Conservation (phyloP, 1,140 invertebrate species). For the Ceratosolen solmsi region DNA sequence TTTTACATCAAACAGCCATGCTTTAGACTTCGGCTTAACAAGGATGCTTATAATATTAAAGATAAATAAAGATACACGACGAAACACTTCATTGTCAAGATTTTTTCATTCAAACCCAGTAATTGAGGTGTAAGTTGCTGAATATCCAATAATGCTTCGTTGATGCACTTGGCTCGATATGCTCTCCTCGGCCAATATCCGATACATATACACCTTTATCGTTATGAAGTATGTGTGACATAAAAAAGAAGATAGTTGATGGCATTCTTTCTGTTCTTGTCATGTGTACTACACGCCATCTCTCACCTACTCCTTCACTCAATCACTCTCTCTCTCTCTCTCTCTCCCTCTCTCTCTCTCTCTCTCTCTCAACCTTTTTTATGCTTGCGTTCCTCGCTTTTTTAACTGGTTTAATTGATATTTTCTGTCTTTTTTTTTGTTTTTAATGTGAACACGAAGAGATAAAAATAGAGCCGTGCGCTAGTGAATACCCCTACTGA, state of each 20-base stretch:
- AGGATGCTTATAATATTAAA: no score
- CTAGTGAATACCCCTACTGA: not conserved
- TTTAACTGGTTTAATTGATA: constrained; percentile 39
- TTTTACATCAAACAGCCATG: no score
- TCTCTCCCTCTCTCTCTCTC: not conserved
- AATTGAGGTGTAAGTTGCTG: not conserved
- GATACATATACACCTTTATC: not conserved
- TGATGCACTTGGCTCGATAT: not conserved
- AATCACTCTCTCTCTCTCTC: constrained; percentile 4
- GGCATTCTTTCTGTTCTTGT: not conserved
- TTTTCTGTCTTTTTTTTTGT: not conserved
- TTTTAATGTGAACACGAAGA: not conserved
- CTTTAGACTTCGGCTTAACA: no score
- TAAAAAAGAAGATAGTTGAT: not conserved
- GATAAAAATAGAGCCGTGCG: constrained; percentile 18
- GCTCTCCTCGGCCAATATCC: not conserved
- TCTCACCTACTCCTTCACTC: not conserved
- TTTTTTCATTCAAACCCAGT: not conserved
- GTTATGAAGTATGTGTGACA: not conserved
- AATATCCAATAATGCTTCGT: constrained; percentile 26
- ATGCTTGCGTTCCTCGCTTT: constrained; percentile 25
- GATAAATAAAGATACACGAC: no score
- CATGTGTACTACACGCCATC: not conserved
- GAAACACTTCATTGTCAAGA: no score
- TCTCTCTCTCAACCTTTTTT: not conserved